Evolutionary conservation across 2,888 invertebrate species (phyloP).

Genomic region (Arge pagana): DNA sequence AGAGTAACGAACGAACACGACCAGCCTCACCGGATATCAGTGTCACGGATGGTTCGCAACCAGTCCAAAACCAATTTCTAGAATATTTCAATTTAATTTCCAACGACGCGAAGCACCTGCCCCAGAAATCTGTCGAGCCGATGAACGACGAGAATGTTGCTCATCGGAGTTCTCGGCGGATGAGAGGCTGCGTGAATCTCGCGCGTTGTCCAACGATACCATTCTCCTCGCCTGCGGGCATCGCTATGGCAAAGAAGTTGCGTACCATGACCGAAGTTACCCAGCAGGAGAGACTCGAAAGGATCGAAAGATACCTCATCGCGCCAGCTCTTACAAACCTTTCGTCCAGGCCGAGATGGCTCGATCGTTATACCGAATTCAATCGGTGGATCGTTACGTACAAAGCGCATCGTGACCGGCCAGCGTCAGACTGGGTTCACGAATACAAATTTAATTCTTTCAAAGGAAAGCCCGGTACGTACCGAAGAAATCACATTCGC

Average conservation of each 20-base stretch:
- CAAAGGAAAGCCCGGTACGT: conserved; percentile 49
- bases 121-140: neutral
- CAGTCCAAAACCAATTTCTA: conserved; percentile 57
- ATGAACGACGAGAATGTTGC: conserved; percentile 16
- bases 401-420: conserved; percentile 48
- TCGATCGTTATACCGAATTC: conserved; percentile 41
- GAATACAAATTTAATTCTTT: conserved; percentile 48
- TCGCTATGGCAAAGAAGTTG: conserved; percentile 59
- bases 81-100: conserved; percentile 58
- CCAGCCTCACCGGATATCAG: conserved; percentile 54
- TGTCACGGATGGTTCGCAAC: conserved; percentile 37
- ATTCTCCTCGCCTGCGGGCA: conserved; percentile 62
- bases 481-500: too few species aligned
- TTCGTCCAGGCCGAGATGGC: conserved; percentile 51
- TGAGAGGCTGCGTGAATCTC: conserved; percentile 57
- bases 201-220: conserved; percentile 61
- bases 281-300: conserved; percentile 61
- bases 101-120: conserved; percentile 17
- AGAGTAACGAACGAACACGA: conserved; percentile 55
- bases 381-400: conserved; percentile 50
- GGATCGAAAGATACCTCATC: conserved; percentile 60
- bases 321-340: conserved; percentile 54
- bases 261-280: conserved; percentile 59
- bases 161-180: conserved; percentile 54
- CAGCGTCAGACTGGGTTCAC: conserved; percentile 41